Percentiles rank a stretch among this genome's conserved stretches.
phyloP scores from a whole-genome alignment of 2,888 invertebrate genomes.

The Odiellus spinosus region DNA sequence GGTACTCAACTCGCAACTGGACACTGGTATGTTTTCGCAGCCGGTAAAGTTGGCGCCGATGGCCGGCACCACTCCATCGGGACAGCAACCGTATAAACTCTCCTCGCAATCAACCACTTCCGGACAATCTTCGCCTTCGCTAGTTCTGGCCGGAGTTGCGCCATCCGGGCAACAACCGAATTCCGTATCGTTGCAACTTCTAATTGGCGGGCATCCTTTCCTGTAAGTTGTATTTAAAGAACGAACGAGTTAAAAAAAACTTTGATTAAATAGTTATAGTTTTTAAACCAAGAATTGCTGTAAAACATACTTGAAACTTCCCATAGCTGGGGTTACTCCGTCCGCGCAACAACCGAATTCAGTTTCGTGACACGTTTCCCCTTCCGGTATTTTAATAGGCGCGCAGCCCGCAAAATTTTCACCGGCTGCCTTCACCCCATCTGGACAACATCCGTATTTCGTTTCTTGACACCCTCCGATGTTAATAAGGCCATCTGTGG shows the following conservation, averaged over 20 bases:
- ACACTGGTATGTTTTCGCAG: background rate
- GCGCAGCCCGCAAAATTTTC: conserved; percentile 49
- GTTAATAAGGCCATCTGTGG: conserved; percentile 18
- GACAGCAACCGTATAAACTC: background rate
- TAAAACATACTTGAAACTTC: conserved; percentile 35
- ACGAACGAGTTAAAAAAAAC: background rate
- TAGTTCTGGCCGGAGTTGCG: conserved; percentile 7
- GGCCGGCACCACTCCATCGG: background rate
- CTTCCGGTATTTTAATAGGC: conserved; percentile 23
- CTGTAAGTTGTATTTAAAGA: conserved; percentile 4
- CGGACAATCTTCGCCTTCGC: conserved; percentile 13
- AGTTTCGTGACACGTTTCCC: conserved; percentile 45
- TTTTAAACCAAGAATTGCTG: conserved; percentile 19
- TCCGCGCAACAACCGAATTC: conserved; percentile 78
- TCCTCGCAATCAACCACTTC: conserved; percentile 14
- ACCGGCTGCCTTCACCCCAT: conserved; percentile 38
- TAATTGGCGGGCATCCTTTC: conserved; percentile 32
- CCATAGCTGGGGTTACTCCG: conserved; percentile 51
- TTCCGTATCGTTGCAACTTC: conserved; percentile 15
- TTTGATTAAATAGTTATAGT: conserved; percentile 5
- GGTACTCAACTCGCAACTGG: background rate
- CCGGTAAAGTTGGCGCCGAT: background rate
- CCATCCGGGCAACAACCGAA: conserved; percentile 42
- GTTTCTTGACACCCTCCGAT: conserved; percentile 35
- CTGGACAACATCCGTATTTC: conserved; percentile 68